These are phyloP conservation scores for Leuciscus idus DNA, from an alignment of 2,113 vertebrate genomes.

Conservation along the genomic window DNA sequence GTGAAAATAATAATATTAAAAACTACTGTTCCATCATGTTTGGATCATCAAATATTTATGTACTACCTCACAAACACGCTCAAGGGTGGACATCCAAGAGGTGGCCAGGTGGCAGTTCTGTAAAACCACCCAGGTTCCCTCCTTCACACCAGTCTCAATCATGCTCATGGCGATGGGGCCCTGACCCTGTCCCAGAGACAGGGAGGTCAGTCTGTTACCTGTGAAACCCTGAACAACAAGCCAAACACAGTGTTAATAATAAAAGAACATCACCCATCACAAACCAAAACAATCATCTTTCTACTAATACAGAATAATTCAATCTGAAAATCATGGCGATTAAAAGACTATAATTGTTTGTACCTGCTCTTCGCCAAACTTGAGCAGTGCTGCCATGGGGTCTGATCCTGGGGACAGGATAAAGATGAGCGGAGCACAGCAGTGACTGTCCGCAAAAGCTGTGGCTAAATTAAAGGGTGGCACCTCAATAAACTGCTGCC, in stretches of 20 bases:
- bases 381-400: constrained; percentile 86
- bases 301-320: too few species aligned
- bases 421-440: constrained; percentile 83
- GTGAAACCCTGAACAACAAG: constrained; percentile 78
- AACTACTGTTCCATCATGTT: not conserved
- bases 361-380: constrained; percentile 88
- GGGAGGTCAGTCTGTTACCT: constrained; percentile 82
- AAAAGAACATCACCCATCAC: not conserved
- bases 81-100: constrained; percentile 89
- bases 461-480: constrained; percentile 86
- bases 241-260: not conserved
- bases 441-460: constrained; percentile 85
- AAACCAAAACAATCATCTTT: not conserved
- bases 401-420: constrained; percentile 84
- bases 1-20: constrained; percentile 2
- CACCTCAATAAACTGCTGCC: constrained; percentile 83
- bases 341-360: not conserved
- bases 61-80: constrained; percentile 88
- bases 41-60: not conserved
- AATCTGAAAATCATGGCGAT: not conserved
- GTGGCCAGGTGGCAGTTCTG: constrained; percentile 92
- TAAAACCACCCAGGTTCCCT: constrained; percentile 89
- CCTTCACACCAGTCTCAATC: constrained; percentile 83
- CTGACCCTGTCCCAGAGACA: constrained; percentile 91
- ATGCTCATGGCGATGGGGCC: constrained; percentile 88